These are phyloP conservation scores for Drosophila busckii DNA, from an alignment of 1,140 invertebrate genomes.

Conservation along the genomic window DNA sequence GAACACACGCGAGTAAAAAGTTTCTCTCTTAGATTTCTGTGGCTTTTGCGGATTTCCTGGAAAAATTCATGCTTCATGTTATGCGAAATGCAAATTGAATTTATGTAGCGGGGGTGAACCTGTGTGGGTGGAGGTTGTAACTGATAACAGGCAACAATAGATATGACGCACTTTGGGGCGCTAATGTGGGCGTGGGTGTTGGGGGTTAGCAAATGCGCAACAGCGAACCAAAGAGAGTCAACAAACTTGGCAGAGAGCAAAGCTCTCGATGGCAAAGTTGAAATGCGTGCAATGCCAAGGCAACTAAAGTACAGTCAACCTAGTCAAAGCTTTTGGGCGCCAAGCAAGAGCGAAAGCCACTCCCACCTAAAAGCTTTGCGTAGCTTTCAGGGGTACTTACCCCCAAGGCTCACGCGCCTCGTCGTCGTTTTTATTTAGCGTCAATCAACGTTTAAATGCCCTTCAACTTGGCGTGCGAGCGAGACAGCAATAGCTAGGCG, in stretches of 20 bases:
- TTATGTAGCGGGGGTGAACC: conserved; percentile 12
- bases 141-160: conserved; percentile 32
- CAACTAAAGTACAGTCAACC: conserved; percentile 68
- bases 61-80: conserved; percentile 27
- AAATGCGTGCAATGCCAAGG: conserved; percentile 72
- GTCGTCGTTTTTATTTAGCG: conserved; percentile 42
- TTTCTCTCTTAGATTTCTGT: conserved; percentile 28
- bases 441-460: conserved; percentile 46
- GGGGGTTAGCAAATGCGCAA: conserved; percentile 70
- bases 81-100: conserved; percentile 66
- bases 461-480: conserved; percentile 28
- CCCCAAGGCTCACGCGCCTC: conserved; percentile 22
- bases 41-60: conserved; percentile 33
- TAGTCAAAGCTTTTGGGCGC: conserved; percentile 32
- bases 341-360: conserved; percentile 23
- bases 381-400: conserved; percentile 29
- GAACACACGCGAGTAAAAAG: no score
- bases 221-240: conserved; percentile 36
- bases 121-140: not conserved
- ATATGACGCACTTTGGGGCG: conserved; percentile 53
- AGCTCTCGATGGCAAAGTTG: conserved; percentile 47
- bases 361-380: not conserved
- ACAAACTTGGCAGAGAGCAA: conserved; percentile 13
- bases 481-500: conserved; percentile 19
- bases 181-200: no score